Evolutionary conservation across 2,888 invertebrate genomes (phyloP), one percentile per base, ranked within the genome.

Genomic region (Galeopsomyia nigrocyanea): DNA sequence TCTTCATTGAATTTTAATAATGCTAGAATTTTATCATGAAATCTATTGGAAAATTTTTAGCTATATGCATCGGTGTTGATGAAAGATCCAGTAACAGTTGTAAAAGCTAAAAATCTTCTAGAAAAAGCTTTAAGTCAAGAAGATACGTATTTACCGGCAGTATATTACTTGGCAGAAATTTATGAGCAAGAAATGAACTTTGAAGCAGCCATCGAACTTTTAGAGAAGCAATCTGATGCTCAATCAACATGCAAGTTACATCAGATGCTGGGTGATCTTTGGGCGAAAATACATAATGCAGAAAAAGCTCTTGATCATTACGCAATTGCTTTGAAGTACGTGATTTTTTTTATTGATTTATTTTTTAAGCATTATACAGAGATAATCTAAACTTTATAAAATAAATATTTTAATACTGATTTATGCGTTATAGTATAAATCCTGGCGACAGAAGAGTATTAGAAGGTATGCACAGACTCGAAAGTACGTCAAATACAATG

Each of bases 41-140:
- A 10, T 39, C 1, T 10, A 51, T 61, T 31, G 61, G 2, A 60
- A n/a, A 58, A 55, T 78, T 88, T 88, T 49, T 82, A 94, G 94
- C 87, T 95, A 76, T 93, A 94, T 82, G 94, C 93, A 0, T 91
- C 91, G 67, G 93, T 93, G 0, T 84, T 94, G 63, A 89, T 92
- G 78, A 91, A 92, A 80, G 93, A 93, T 86, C 89, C 90, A 1
- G 87, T 89, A 31, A 88, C 88, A 39, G 86, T 88, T 50, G 83
- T 87, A 5, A 90, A 91, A 84, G 93, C 93, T 0, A 92, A 92
- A 80, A 90, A 90, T 64, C 89, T 92, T 51, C 86, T 94, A 60
- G 92, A 94, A 82, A 92, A 92, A 81, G 94, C 94, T 0, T 87
- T 95, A 60, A 89, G 90, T 72, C 89, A 92, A 75, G 94, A 95